These are phyloP conservation scores for Crambe crambe DNA, from an alignment of 37 sponge, comb jelly and placozoan species.

Conservation along the genomic window DNA sequence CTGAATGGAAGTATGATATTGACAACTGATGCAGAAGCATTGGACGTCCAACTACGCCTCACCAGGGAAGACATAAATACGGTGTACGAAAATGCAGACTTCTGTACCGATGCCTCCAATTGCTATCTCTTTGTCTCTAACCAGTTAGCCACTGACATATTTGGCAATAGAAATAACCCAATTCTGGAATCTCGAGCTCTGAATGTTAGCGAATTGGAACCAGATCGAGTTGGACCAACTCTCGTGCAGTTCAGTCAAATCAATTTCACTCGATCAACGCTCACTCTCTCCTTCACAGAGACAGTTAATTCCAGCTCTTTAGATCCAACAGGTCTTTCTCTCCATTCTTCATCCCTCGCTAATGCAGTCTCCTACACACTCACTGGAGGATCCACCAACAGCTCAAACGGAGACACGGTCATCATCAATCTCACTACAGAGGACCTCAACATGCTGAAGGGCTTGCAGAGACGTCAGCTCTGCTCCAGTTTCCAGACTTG, in stretches of 20 bases:
- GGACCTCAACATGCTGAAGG: constrained; percentile 83
- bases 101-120: constrained; percentile 59
- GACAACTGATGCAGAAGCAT: constrained; percentile 24
- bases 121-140: constrained; percentile 50
- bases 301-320: constrained; percentile 73
- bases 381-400: constrained; percentile 44
- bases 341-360: constrained; percentile 40
- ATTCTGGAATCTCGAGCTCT: constrained; percentile 36
- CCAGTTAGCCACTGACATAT: constrained; percentile 49
- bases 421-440: constrained; percentile 53
- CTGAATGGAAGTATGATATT: constrained; percentile 50
- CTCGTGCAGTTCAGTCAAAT: constrained; percentile 46
- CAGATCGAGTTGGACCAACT: constrained; percentile 43
- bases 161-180: constrained; percentile 41
- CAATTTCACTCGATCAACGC: constrained; percentile 55
- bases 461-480: constrained; percentile 39
- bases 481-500: constrained; percentile 62
- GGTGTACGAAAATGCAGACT: constrained; percentile 39
- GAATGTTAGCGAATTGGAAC: constrained; percentile 24
- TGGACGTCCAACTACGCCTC: constrained; percentile 38
- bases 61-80: constrained; percentile 49
- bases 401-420: constrained; percentile 42
- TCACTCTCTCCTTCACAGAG: constrained; percentile 79
- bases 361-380: constrained; percentile 41
- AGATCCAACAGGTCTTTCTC: constrained; percentile 43